These are phyloP conservation scores for Macrotus californicus DNA, from an alignment of 2,113 vertebrate genomes.

Conservation along the genomic window DNA sequence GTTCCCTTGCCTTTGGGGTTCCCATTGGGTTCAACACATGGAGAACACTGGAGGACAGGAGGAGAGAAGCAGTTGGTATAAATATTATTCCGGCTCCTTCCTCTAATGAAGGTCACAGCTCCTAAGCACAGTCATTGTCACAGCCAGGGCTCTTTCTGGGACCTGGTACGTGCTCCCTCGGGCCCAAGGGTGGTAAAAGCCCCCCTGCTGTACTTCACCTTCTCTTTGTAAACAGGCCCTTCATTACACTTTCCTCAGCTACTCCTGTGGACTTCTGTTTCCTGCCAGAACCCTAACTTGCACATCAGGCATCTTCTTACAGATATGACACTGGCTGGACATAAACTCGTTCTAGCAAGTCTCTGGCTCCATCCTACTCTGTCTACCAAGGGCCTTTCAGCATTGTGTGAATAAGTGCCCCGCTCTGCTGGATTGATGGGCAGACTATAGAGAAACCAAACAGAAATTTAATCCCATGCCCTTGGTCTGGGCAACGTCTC, in stretches of 20 bases:
- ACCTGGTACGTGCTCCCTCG: background rate
- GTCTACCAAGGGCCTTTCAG: background rate
- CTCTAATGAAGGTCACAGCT: background rate
- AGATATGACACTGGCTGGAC: background rate
- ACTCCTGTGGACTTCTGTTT: background rate
- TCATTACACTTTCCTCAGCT: background rate
- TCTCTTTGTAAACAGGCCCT: background rate
- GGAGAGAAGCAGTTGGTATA: background rate
- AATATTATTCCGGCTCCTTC: background rate
- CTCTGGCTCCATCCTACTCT: background rate
- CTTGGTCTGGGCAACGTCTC: background rate
- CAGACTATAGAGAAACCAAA: conserved; percentile 26
- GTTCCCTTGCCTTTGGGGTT: background rate
- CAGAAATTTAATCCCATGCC: background rate
- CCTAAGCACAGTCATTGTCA: background rate
- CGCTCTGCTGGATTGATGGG: background rate
- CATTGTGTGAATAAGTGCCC: background rate
- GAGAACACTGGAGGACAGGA: background rate
- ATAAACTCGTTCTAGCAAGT: conserved; percentile 24
- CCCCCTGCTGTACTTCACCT: background rate
- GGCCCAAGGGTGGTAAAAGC: background rate
- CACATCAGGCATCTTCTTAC: background rate
- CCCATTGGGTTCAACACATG: background rate
- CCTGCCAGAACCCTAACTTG: background rate
- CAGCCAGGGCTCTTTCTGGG: background rate